Percentiles rank a stretch among this genome's conserved stretches.
phyloP scores from a whole-genome alignment of 2,113 vertebrate genomes.

The Gasterosteus aculeatus region DNA sequence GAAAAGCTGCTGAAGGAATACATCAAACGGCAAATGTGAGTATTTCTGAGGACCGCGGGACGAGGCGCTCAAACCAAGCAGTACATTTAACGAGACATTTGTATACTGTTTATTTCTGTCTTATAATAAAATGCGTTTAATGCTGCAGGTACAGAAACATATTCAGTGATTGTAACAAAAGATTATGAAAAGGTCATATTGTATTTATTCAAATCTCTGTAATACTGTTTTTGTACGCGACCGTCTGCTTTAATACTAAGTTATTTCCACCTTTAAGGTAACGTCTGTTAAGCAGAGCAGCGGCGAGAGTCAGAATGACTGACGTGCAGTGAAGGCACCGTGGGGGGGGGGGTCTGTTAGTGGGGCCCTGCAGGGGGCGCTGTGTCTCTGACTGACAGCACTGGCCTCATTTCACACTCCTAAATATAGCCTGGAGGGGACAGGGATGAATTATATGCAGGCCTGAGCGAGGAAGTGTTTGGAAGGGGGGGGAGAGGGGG shows the following conservation, averaged over 20 bases:
- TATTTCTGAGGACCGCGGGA: not conserved
- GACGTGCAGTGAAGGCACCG: not conserved
- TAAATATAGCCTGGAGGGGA: constrained; percentile 67
- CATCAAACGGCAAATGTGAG: constrained; percentile 97
- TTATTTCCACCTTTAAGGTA: too few species aligned
- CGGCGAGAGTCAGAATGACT: not conserved
- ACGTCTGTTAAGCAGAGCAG: not conserved
- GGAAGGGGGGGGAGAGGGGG: not conserved
- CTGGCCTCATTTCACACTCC: constrained; percentile 56
- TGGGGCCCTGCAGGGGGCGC: constrained; percentile 66
- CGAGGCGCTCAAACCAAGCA: not conserved
- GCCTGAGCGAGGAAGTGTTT: constrained; percentile 7
- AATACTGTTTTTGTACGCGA: too few species aligned
- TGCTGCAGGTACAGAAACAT: not conserved
- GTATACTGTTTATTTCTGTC: not conserved
- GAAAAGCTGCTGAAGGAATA: constrained; percentile 94
- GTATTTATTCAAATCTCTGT: too few species aligned
- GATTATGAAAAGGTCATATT: too few species aligned
- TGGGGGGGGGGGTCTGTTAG: not conserved
- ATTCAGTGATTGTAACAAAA: not conserved
- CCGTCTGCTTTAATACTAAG: too few species aligned
- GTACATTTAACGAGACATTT: not conserved
- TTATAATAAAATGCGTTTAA: not conserved
- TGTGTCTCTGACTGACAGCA: constrained; percentile 5
- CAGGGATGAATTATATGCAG: constrained; percentile 36